Evolutionary conservation across 2,797 vertebrate species (phyloP).

Genomic region (Okamejei kenojei): DNA sequence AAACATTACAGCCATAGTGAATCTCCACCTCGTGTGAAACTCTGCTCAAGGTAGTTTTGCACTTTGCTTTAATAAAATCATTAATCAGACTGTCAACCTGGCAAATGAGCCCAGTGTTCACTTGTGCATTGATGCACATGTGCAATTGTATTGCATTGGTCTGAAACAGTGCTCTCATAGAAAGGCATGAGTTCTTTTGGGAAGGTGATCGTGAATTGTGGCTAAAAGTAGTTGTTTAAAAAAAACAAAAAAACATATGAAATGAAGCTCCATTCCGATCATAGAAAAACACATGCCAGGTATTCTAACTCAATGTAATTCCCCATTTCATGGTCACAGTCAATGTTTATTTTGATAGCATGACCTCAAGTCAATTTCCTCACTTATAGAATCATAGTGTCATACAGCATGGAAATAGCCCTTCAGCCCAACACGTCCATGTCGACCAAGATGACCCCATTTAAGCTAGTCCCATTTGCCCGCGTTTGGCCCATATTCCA

Average conservation of each 20-base stretch:
- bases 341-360: not conserved
- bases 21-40: not conserved
- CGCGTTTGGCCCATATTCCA: too few relatives aligned
- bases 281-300: not conserved
- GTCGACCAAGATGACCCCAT: too few relatives aligned
- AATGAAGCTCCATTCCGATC: not conserved
- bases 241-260: not conserved
- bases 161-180: not conserved
- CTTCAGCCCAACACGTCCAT: too few relatives aligned
- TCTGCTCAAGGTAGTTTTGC: not conserved
- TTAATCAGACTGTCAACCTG: not conserved
- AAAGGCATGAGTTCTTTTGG: not conserved
- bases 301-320: not conserved
- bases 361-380: not conserved
- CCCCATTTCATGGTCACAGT: not conserved
- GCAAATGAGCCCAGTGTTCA: not conserved
- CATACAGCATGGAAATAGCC: too few relatives aligned
- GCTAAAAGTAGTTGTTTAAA: not conserved
- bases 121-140: not conserved
- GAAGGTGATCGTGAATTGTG: conserved; percentile 5
- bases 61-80: not conserved
- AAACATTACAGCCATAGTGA: not conserved
- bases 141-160: not conserved
- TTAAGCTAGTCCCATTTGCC: too few relatives aligned
- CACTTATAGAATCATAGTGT: too few relatives aligned